Percentiles rank a stretch among this genome's conserved stretches.
These are phyloP conservation scores for Drosophila ezoana DNA, from an alignment of 2,888 invertebrate genomes.

Conservation along the genomic window DNA sequence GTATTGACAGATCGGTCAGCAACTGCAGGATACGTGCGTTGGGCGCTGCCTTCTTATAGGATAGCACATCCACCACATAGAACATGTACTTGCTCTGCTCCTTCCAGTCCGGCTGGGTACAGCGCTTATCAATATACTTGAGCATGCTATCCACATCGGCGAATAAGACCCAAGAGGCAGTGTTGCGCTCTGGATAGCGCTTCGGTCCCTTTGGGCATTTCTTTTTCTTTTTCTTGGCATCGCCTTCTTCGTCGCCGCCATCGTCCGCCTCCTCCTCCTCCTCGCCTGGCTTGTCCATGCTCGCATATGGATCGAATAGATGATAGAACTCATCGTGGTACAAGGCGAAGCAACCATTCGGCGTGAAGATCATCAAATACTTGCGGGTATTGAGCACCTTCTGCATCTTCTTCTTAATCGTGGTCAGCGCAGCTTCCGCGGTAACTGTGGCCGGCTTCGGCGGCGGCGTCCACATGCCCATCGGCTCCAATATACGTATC, in stretches of 20 bases:
- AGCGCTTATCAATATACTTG: constrained; percentile 76
- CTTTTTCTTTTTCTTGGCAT: constrained; percentile 34
- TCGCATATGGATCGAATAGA: constrained; percentile 88
- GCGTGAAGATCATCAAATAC: constrained; percentile 87
- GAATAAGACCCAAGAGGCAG: constrained; percentile 84
- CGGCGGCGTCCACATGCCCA: constrained; percentile 80
- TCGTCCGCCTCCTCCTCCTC: constrained; percentile 46
- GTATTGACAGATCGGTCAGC: constrained; percentile 74
- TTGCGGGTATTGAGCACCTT: constrained; percentile 78
- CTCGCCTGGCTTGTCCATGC: constrained; percentile 77
- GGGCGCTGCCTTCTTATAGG: constrained; percentile 80
- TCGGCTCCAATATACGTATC: constrained; percentile 86
- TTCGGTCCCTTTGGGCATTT: constrained; percentile 68
- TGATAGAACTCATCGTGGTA: constrained; percentile 87
- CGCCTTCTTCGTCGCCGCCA: constrained; percentile 43
- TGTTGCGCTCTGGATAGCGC: constrained; percentile 79
- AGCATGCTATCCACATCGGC: constrained; percentile 73
- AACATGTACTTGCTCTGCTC: constrained; percentile 71
- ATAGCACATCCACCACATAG: constrained; percentile 78
- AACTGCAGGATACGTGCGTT: constrained; percentile 75
- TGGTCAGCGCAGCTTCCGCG: constrained; percentile 26
- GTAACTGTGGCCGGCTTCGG: constrained; percentile 12
- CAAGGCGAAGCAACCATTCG: constrained; percentile 87
- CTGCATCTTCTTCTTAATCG: constrained; percentile 63
- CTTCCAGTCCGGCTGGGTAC: constrained; percentile 72